Evolutionary conservation across 2,113 vertebrate genomes (phyloP), one percentile per base, ranked within the genome.

Genomic region (Ovis canadensis): DNA sequence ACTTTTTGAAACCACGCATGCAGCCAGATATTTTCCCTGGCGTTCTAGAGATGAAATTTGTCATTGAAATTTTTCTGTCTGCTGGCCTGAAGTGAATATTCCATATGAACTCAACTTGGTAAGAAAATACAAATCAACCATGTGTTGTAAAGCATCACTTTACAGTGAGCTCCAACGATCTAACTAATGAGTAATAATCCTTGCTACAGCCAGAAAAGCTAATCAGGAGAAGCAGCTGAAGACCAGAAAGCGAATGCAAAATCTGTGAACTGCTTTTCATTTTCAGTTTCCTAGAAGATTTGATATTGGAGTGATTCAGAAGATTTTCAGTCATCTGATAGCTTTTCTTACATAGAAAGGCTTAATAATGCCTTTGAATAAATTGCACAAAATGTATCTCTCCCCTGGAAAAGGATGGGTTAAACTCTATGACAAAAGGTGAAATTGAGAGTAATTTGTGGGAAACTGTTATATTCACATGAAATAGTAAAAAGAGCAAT

Each of bases 311-410:
- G 2, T 89, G 94, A 97, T 43, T 97, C 93, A 88, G 81, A 81
- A 90, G 23, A 74, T n/a, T 27, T 27, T 80, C 57, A 52, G 43
- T 92, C 81, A 89, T 88, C 29, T 62, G 43, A 78, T 57, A 67
- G 62, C 23, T 89, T 62, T 52, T 15, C 50, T 85, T 84, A 23
- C 33, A 21, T 52, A 85, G 45, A 54, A 80, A 96, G 67, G 10
- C 36, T 57, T 67, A 83, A 31, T 48, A 60, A 92, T 23, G 60
- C 93, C 95, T 95, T 25, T 45, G 78, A 81, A 91, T 71, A 92
- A 97, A 94, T 90, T 92, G 48, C 4, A 85, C 36, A 88, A 93
- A 77, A 90, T 67, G 4, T 97, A 2, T 96, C 12, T 86, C 16
- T 98, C 33, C 21, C 43, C 23, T 27, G 64, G 81, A 86, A 91